Conservation (phyloP, 2,797 vertebrate genomes). For the Champsocephalus esox region DNA sequence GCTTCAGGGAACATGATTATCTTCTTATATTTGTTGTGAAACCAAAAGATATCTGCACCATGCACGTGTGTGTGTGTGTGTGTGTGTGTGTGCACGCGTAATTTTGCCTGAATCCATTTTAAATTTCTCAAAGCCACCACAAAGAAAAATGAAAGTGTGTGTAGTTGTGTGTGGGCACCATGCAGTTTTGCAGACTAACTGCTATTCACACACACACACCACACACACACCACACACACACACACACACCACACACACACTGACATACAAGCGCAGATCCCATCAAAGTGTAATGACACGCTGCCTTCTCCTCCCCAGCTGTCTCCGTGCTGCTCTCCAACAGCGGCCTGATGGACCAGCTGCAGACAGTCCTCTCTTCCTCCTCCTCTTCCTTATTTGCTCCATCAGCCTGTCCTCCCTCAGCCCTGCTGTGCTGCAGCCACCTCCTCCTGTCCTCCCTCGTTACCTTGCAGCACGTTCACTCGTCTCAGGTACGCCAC, state of each 20-base stretch:
- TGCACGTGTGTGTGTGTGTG: not conserved
- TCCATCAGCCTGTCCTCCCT: slow-evolving; percentile 59
- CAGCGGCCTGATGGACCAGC: slow-evolving; percentile 87
- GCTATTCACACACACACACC: slow-evolving; percentile 12
- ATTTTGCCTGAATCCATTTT: not conserved
- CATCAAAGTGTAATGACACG: slow-evolving; percentile 48
- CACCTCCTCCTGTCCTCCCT: slow-evolving; percentile 91
- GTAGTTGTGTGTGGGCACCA: slow-evolving; percentile 9
- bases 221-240: not conserved
- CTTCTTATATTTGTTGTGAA: not conserved
- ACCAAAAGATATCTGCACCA: slow-evolving; percentile 2
- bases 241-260: slow-evolving; percentile 1
- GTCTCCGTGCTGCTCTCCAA: slow-evolving; percentile 92
- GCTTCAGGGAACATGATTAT: not conserved
- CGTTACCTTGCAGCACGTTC: slow-evolving; percentile 86
- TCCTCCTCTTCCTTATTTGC: slow-evolving; percentile 37
- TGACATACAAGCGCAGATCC: slow-evolving; percentile 15
- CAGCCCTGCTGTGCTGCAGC: slow-evolving; percentile 85
- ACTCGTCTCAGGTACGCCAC: slow-evolving; percentile 88
- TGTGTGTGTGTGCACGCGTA: not conserved
- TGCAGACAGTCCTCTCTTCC: slow-evolving; percentile 87
- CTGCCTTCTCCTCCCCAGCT: slow-evolving; percentile 78
- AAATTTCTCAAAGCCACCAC: slow-evolving; percentile 1
- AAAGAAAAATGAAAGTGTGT: slow-evolving; percentile 4
- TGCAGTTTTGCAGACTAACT: slow-evolving; percentile 43